A percentile compares a stretch with the other conserved stretches of the same genome.
These are phyloP conservation scores for Kryphioiulus occultus DNA, from an alignment of 2,888 invertebrate genomes.

Conservation along the genomic window DNA sequence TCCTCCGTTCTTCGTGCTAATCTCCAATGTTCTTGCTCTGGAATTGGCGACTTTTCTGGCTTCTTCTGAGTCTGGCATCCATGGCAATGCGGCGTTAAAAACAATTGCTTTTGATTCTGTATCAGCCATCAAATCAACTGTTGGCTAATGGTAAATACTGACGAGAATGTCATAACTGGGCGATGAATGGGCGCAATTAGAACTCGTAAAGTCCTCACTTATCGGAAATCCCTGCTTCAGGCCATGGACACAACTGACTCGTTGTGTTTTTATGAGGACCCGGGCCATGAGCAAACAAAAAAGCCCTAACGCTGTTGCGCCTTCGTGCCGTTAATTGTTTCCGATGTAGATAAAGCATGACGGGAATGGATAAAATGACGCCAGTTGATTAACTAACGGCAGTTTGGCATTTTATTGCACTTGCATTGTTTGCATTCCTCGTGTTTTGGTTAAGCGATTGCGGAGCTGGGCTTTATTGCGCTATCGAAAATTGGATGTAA, in stretches of 20 bases:
- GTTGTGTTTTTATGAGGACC: not conserved
- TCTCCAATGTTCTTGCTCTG: not conserved
- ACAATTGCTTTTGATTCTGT: not conserved
- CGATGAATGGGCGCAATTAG: not conserved
- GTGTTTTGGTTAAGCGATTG: not conserved
- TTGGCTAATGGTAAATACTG: conserved; percentile 1
- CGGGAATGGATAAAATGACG: not conserved
- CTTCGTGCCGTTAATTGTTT: not conserved
- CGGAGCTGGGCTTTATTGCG: not conserved
- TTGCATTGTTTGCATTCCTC: not conserved
- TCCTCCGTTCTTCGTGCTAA: not conserved
- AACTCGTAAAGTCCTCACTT: not conserved
- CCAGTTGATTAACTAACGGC: not conserved
- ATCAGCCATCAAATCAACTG: conserved; percentile 11
- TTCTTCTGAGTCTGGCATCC: not conserved
- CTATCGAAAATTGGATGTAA: not conserved
- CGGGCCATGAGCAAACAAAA: not conserved
- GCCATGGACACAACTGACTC: not conserved
- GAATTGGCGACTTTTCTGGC: not conserved
- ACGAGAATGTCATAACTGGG: not conserved
- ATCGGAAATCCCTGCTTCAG: not conserved
- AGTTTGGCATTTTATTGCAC: not conserved
- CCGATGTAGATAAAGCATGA: conserved; percentile 9
- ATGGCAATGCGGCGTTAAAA: not conserved
- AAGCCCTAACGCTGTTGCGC: not conserved